Conservation (phyloP, 2,888 invertebrate species). For the Agrenia bidenticulata region DNA sequence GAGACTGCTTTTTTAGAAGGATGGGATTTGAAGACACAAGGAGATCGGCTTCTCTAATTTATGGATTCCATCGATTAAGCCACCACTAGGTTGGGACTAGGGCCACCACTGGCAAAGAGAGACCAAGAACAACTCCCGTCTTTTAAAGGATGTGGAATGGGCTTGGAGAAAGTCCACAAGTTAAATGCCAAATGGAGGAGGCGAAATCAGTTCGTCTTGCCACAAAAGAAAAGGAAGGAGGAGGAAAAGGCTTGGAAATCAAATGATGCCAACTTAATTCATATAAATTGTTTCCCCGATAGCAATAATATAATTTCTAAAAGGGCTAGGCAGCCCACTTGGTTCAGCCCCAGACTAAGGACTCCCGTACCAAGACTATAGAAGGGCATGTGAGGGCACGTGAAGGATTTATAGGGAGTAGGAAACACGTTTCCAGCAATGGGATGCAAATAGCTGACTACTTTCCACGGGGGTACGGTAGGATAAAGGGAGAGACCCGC, state of each 20-base stretch:
- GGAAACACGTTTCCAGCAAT: too few relatives aligned
- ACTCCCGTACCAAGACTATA: too few relatives aligned
- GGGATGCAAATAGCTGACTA: too few relatives aligned
- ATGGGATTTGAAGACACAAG: conserved; percentile 4
- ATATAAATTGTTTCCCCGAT: conserved; percentile 13
- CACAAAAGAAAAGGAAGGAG: too few relatives aligned
- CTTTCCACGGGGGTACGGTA: too few relatives aligned
- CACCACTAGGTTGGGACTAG: too few relatives aligned
- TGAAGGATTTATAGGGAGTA: neutral
- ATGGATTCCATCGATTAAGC: conserved; percentile 32
- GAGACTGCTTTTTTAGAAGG: neutral
- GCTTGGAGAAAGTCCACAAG: conserved; percentile 12
- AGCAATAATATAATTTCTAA: conserved; percentile 4
- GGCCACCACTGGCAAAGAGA: neutral
- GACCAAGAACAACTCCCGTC: neutral
- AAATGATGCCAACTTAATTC: conserved; percentile 17
- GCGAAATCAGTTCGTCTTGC: conserved; percentile 10
- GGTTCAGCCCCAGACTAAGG: too few relatives aligned
- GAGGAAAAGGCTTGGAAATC: neutral
- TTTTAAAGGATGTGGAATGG: neutral
- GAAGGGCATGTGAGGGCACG: neutral
- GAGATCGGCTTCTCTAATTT: conserved; percentile 29
- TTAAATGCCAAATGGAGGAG: conserved; percentile 14
- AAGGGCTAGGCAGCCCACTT: too few relatives aligned
- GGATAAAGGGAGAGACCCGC: too few relatives aligned